Evolutionary conservation across 2,888 invertebrate genomes (phyloP).

Genomic region (Heteromyza rotundicornis): DNA sequence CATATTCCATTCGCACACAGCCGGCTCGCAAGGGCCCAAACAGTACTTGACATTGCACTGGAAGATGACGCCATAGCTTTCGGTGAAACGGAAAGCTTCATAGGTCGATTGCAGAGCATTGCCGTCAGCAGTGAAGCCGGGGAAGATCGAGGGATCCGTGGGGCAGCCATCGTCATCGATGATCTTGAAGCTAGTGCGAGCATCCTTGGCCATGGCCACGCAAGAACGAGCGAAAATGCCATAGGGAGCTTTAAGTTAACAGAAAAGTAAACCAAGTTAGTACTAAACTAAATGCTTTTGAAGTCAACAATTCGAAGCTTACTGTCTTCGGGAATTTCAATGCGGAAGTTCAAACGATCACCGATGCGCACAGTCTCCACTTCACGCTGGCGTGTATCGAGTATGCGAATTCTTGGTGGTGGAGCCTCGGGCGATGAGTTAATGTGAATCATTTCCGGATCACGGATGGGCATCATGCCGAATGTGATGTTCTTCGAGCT

Average conservation of each 20-base stretch:
- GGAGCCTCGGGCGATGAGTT: conserved; percentile 95
- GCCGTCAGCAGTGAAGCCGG: conserved; percentile 88
- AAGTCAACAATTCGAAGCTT: conserved; percentile 62
- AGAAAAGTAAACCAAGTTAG: neutral
- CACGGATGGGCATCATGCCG: conserved; percentile 96
- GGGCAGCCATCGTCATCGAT: conserved; percentile 96
- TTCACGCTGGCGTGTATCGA: conserved; percentile 84
- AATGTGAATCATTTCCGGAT: conserved; percentile 95
- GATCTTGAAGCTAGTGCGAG: conserved; percentile 94
- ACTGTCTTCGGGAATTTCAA: conserved; percentile 97
- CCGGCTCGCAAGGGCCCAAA: conserved; percentile 91
- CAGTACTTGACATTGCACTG: conserved; percentile 97
- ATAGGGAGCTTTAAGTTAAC: conserved; percentile 77
- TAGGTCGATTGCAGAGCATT: conserved; percentile 90
- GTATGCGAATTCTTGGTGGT: conserved; percentile 89
- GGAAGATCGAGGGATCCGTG: conserved; percentile 91
- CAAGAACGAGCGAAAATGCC: conserved; percentile 95
- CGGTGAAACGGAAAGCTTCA: conserved; percentile 94
- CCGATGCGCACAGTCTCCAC: conserved; percentile 95
- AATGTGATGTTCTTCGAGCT: conserved; percentile 95
- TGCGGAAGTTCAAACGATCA: conserved; percentile 92
- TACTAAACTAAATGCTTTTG: neutral
- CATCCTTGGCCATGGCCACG: conserved; percentile 96
- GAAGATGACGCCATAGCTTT: conserved; percentile 96
- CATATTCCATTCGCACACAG: conserved; percentile 89